Percentiles rank a stretch among this genome's conserved stretches.
phyloP scores from a whole-genome alignment of 1,140 invertebrate genomes.

The Lordiphosa clarofinis region DNA sequence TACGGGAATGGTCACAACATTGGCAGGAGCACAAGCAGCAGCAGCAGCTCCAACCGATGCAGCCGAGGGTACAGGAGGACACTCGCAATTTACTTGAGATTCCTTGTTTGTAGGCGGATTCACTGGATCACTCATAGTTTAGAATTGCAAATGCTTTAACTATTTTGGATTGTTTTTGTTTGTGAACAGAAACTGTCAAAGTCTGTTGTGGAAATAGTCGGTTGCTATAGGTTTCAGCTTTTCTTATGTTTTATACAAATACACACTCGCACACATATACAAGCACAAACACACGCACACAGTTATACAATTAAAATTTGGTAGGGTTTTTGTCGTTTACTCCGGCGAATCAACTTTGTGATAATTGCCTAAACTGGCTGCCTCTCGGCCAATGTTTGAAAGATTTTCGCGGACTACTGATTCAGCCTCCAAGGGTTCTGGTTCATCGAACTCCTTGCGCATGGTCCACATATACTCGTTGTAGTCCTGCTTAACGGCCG shows the following conservation, averaged over 20 bases:
- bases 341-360: conserved; percentile 78
- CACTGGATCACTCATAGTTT: conserved; percentile 66
- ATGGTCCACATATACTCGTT: conserved; percentile 96
- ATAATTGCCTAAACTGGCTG: conserved; percentile 77
- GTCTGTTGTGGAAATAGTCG: conserved; percentile 41
- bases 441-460: conserved; percentile 91
- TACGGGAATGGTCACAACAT: conserved; percentile 77
- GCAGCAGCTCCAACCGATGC: conserved; percentile 22
- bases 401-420: conserved; percentile 83
- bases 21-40: conserved; percentile 45
- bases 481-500: conserved; percentile 90
- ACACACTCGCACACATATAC: conserved; percentile 17
- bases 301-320: conserved; percentile 40
- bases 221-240: conserved; percentile 58
- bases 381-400: conserved; percentile 82
- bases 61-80: conserved; percentile 36
- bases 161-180: conserved; percentile 15
- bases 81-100: conserved; percentile 48
- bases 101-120: conserved; percentile 45
- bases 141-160: conserved; percentile 13
- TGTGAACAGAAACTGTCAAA: conserved; percentile 5
- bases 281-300: conserved; percentile 27
- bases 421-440: conserved; percentile 84
- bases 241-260: conserved; percentile 12
- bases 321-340: conserved; percentile 41